Conservation (phyloP, 1,140 invertebrate genomes). For the Melipona quadrifasciata region DNA sequence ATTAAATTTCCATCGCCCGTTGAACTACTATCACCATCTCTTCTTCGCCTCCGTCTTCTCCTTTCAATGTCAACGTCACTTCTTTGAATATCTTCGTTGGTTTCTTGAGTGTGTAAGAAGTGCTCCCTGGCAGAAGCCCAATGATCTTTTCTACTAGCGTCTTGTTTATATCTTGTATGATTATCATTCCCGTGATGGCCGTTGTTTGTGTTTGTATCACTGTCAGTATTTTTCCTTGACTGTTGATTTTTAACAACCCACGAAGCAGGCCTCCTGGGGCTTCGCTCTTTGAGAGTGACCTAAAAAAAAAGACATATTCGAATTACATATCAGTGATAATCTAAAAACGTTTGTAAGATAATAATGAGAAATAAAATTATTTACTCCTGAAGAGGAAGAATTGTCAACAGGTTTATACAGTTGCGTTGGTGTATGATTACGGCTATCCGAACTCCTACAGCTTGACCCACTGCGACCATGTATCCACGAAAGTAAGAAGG, state of each 20-base stretch:
- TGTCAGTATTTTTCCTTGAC: slow-evolving; percentile 71
- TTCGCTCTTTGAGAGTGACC: slow-evolving; percentile 77
- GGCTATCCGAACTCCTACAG: slow-evolving; percentile 71
- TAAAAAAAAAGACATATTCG: slow-evolving; percentile 48
- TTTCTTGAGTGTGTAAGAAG: slow-evolving; percentile 73
- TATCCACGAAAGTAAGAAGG: slow-evolving; percentile 78
- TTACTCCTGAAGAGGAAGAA: slow-evolving; percentile 79
- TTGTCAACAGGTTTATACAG: slow-evolving; percentile 80
- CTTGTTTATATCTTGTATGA: slow-evolving; percentile 72
- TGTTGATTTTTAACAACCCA: slow-evolving; percentile 76
- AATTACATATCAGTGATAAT: not conserved
- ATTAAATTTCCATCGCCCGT: slow-evolving; percentile 54
- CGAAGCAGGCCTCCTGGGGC: slow-evolving; percentile 72
- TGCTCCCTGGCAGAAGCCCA: slow-evolving; percentile 79
- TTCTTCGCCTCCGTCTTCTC: slow-evolving; percentile 70
- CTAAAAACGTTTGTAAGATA: not conserved
- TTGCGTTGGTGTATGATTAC: slow-evolving; percentile 74
- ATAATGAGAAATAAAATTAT: slow-evolving; percentile 28
- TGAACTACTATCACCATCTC: slow-evolving; percentile 68
- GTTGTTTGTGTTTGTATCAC: slow-evolving; percentile 74
- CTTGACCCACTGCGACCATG: slow-evolving; percentile 72
- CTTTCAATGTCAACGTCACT: slow-evolving; percentile 70
- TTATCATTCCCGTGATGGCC: slow-evolving; percentile 60
- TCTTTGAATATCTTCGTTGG: slow-evolving; percentile 69
- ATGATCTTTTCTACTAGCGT: slow-evolving; percentile 76